Evolutionary conservation across 2,888 invertebrate genomes (phyloP).

Genomic region (Orthosia cruda): DNA sequence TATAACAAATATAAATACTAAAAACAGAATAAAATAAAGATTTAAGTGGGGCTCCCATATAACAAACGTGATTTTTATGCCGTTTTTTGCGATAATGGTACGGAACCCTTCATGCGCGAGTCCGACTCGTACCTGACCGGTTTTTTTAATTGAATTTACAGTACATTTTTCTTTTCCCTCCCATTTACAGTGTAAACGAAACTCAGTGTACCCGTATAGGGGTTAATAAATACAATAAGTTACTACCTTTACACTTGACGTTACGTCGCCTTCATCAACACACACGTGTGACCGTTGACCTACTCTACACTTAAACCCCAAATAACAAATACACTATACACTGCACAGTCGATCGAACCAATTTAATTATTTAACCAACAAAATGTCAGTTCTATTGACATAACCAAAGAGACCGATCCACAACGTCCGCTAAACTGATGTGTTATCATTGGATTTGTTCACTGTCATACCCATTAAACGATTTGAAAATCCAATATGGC

Average conservation of each 20-base stretch:
- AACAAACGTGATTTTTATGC: too few species aligned
- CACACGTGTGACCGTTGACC: slow-evolving; percentile 1
- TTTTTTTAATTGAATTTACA: too few species aligned
- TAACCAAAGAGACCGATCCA: slow-evolving; percentile 21
- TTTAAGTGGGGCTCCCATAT: too few species aligned
- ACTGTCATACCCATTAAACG: slow-evolving; percentile 39
- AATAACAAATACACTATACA: slow-evolving; percentile 3
- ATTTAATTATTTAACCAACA: slow-evolving; percentile 29
- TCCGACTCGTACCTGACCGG: too few species aligned
- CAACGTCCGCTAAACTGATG: slow-evolving; percentile 17
- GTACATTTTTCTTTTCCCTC: too few species aligned
- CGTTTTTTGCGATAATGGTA: too few species aligned
- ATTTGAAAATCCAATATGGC: slow-evolving; percentile 53
- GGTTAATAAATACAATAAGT: not conserved
- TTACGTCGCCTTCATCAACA: not conserved
- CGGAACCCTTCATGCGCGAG: too few species aligned
- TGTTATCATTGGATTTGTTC: slow-evolving; percentile 39
- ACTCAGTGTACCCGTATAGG: too few species aligned
- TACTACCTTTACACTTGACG: not conserved
- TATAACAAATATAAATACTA: too few species aligned
- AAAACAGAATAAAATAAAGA: too few species aligned
- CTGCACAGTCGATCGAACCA: not conserved
- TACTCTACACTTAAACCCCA: not conserved
- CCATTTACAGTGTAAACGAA: too few species aligned
- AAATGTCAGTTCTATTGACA: slow-evolving; percentile 23